Conservation (phyloP, 2,888 invertebrate species). For the Synergus japonicus region DNA sequence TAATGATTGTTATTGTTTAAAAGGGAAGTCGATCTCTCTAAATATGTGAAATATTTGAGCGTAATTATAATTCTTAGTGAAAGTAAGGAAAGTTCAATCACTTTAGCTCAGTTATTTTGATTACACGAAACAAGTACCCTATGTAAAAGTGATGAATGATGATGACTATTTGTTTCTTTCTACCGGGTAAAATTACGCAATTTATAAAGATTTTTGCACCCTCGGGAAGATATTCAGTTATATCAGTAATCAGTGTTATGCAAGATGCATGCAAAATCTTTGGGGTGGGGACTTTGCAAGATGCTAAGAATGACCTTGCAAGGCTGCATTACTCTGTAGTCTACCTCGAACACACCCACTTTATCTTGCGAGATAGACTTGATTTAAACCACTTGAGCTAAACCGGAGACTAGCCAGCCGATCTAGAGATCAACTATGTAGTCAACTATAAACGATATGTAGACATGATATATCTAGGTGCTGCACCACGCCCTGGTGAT, state of each 20-base stretch:
- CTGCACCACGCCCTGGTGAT: constrained; percentile 17
- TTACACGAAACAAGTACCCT: background rate
- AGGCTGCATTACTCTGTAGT: constrained; percentile 22
- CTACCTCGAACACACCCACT: constrained; percentile 19
- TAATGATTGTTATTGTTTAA: too few species aligned
- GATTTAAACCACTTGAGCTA: constrained; percentile 26
- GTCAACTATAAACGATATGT: background rate
- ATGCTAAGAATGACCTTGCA: constrained; percentile 33
- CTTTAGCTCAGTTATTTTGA: background rate
- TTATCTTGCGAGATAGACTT: constrained; percentile 23
- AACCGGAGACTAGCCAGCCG: constrained; percentile 13
- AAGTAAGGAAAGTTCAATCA: too few species aligned
- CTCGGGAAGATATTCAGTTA: constrained; percentile 11
- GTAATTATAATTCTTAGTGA: too few species aligned
- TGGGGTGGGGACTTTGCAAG: background rate
- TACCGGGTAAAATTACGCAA: background rate
- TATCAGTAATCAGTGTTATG: constrained; percentile 2
- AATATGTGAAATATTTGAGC: too few species aligned
- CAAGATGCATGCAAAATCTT: constrained; percentile 9
- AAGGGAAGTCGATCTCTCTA: too few species aligned
- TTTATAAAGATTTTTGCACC: constrained; percentile 7
- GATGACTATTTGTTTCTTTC: background rate
- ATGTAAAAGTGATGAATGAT: background rate
- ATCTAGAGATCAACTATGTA: constrained; percentile 15
- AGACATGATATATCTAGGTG: constrained; percentile 16